These are phyloP conservation scores for Diorhabda sublineata DNA, from an alignment of 1,140 invertebrate species.

Conservation along the genomic window DNA sequence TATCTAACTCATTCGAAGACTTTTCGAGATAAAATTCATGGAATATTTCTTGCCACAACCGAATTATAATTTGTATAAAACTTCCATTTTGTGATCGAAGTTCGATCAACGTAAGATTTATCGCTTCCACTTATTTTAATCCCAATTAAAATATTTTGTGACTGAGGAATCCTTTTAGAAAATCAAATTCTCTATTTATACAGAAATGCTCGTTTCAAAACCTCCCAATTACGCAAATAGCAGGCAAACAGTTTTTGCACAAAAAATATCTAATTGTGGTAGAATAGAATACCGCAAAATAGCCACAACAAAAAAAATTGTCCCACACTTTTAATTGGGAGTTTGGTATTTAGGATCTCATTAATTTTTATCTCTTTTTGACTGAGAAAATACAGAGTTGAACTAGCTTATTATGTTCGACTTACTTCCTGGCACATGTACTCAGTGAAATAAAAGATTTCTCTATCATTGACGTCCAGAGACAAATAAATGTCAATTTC, in stretches of 20 bases:
- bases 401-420: neutral
- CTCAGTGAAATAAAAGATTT: too few relatives aligned
- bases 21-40: too few relatives aligned
- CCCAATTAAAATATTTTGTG: neutral
- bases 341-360: constrained; percentile 24
- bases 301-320: neutral
- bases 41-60: too few relatives aligned
- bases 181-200: neutral
- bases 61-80: neutral
- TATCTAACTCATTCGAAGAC: too few relatives aligned
- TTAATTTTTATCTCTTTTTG: constrained; percentile 34
- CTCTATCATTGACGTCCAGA: too few relatives aligned
- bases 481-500: too few relatives aligned
- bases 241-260: neutral
- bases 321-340: constrained; percentile 28
- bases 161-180: neutral
- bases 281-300: neutral
- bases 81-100: neutral
- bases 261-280: neutral
- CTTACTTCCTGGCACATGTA: too few relatives aligned
- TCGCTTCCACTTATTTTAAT: neutral
- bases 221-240: neutral
- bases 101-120: neutral
- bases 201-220: neutral
- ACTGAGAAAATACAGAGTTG: neutral